phyloP scores from a whole-genome alignment of 2,113 vertebrate species.

The Poicephalus meyeri region DNA sequence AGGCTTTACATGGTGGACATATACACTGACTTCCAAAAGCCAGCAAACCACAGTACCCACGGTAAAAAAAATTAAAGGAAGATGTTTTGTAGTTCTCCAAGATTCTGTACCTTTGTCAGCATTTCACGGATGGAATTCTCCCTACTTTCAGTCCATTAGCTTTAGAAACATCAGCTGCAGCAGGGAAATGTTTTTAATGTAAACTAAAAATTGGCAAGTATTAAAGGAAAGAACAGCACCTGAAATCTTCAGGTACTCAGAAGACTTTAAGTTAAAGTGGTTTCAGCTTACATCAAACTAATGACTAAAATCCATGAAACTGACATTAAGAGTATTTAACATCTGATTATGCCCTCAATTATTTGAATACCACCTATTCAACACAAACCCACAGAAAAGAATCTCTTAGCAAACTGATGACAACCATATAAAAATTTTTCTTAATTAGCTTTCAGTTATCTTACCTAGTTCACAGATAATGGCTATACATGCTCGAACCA shows the following conservation, averaged over 20 bases:
- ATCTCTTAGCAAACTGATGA: neutral
- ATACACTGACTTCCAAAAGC: neutral
- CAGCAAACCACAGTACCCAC: fast-evolving
- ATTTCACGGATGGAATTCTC: neutral
- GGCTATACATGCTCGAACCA: slow-evolving; percentile 97
- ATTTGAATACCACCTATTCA: neutral
- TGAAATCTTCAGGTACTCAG: neutral
- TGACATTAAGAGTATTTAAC: neutral
- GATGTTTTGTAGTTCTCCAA: neutral
- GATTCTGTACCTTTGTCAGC: neutral
- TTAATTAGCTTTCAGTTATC: slow-evolving; percentile 18
- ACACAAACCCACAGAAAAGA: neutral
- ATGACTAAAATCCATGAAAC: neutral
- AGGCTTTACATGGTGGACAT: neutral
- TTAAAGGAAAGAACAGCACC: neutral
- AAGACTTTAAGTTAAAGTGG: neutral
- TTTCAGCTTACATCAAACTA: neutral
- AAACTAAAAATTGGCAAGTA: neutral
- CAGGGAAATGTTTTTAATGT: neutral
- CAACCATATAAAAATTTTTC: neutral
- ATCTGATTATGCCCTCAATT: neutral
- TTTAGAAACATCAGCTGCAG: neutral
- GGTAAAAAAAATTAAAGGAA: neutral
- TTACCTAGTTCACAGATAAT: slow-evolving; percentile 97
- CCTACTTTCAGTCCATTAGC: neutral